Base-by-base conservation (phyloP, 2,113 vertebrate genomes). In the Rhinopomastus cyanomelas region DNA sequence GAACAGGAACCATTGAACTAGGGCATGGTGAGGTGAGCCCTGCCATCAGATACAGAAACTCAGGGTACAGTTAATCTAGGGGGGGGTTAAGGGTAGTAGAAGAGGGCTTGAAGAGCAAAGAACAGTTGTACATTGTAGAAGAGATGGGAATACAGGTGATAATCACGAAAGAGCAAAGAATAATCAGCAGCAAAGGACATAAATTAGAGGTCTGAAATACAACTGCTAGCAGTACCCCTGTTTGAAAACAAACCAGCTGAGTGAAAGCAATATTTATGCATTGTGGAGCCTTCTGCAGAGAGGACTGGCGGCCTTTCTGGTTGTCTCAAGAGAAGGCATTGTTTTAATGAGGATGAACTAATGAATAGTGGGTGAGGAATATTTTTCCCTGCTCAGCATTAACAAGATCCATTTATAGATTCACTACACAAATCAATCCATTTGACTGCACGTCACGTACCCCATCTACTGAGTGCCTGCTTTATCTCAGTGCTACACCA, bases 371-470 rank as follows among this genome's bases (percentile, higher is more conserved):
- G 85, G 89, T 85, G 85, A 94, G 85, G 84, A 92, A 91, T 94
- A 67, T 90, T 95, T 95, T 92, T 95, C 94, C 88, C 94, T 93
- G 88, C 92, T 95, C 94, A 96, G 78, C 91, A 90, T 96, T 96
- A 97, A 94, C 88, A 94, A 96, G 92, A 90, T 95, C 53, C 94
- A 92, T 97, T 96, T 96, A 97, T 97, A 97, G 93, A 96, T 96
- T 96, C 88, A 11, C 94, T 88, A 90, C 84, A 93, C 94, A 97
- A 97, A 98, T 97, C 94, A 97, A 92, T 96, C 94, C 81, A 95
- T 98, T 97, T 96, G 95, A 95, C 92, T 97, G 95, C 97, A 95
- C 53, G 15, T 97, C 97, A 98, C 96, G 96, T 91, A 88, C 37
- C 81, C 89, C 80, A 80, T 92, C 91, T 96, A 95, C 91, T 53